These are phyloP conservation scores for Epinephelus moara DNA, from an alignment of 2,113 vertebrate species.

Conservation along the genomic window DNA sequence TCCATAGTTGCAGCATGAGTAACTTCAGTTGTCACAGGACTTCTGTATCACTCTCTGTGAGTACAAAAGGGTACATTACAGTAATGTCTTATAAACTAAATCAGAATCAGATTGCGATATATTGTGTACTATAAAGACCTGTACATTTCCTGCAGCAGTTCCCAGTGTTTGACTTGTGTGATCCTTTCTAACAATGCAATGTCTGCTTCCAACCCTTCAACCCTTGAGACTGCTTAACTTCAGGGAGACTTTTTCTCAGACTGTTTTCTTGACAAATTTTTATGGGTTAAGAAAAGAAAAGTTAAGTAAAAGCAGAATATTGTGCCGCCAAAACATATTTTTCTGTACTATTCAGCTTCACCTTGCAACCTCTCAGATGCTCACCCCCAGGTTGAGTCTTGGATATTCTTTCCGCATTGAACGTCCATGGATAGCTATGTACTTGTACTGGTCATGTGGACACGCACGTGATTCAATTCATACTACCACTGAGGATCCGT, in stretches of 20 bases:
- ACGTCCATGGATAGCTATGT: too few relatives aligned
- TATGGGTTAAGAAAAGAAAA: not conserved
- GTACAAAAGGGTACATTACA: not conserved
- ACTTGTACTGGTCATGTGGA: too few relatives aligned
- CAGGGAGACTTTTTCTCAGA: not conserved
- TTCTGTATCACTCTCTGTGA: not conserved
- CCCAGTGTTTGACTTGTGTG: not conserved
- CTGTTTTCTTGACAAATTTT: not conserved
- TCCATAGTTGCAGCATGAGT: not conserved
- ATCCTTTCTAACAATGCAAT: not conserved
- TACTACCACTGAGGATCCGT: too few relatives aligned
- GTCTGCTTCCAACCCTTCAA: not conserved
- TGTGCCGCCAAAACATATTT: not conserved
- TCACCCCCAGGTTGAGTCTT: not conserved
- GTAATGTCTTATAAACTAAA: not conserved
- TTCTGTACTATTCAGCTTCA: not conserved
- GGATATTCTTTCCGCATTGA: too few relatives aligned
- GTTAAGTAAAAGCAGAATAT: not conserved
- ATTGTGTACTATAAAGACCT: not conserved
- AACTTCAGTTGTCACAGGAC: not conserved
- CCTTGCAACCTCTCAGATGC: not conserved
- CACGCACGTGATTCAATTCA: too few relatives aligned
- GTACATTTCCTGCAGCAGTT: not conserved
- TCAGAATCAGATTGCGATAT: not conserved
- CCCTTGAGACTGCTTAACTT: too few relatives aligned